Evolutionary conservation across 2,888 invertebrate genomes (phyloP), one percentile per base, ranked within the genome.

Genomic region (Hoplodrina blanda): DNA sequence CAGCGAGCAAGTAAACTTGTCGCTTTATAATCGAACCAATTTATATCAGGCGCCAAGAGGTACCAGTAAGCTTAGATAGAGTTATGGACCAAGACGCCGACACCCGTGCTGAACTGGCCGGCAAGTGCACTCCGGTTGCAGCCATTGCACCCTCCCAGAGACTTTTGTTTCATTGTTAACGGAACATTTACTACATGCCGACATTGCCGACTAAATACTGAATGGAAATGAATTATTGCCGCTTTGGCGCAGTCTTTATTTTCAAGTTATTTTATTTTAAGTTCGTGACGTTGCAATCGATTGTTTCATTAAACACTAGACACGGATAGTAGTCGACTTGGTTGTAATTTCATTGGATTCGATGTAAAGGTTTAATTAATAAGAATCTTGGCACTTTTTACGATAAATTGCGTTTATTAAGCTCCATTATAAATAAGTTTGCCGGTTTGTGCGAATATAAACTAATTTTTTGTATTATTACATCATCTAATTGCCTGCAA

Each of bases 11-110:
- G 82, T 89, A 90, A 89, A 89, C 88, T 90, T 91, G 91, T 90
- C 88, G 84, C 85, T 86, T 88, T 90, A 89, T 90, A 91, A 91
- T 89, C 87, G 87, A 88, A 89, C 85, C 88, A 89, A 91, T 89
- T 90, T 90, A 90, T 90, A 89, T 87, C 84, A 83, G 85, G 87
- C 86, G 85, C 86, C 85, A 80, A 81, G 73, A 80, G 76, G 62
- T 63, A 85, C 81, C 69, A 79, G 75, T 67, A 70, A n/a, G 61
- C 63, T 61, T 75, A 46, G 46, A 46, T 64, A 73, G 67, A 76
- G 62, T 81, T 74, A 76, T 74, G 69, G 73, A 69, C 41, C 62
- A 64, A 63, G 82, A 61, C 56, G 65, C 55, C 50, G 54, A 53
- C 65, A 60, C 52, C 63, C 49, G 33, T 52, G 68, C 55, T 54